Percentiles rank a stretch among this genome's conserved stretches.
Conservation (phyloP, 1,140 invertebrate genomes). For the Cydia fagiglandana region DNA sequence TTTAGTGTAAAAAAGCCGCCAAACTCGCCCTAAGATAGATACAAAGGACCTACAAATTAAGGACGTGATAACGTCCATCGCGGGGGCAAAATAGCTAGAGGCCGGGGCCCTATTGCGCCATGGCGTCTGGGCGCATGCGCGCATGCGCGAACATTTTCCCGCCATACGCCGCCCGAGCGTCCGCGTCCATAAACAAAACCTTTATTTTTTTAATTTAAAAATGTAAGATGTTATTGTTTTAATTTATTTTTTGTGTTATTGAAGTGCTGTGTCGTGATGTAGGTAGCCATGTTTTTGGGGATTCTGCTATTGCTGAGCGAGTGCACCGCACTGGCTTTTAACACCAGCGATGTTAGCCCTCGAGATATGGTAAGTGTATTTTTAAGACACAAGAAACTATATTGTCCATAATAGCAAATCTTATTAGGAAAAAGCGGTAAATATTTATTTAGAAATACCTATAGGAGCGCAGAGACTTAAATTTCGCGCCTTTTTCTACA, state of each 20-base stretch:
- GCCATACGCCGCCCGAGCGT: constrained; percentile 57
- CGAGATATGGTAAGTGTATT: constrained; percentile 58
- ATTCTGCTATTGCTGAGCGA: constrained; percentile 62
- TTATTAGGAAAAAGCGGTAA: not conserved
- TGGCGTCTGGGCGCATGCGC: constrained; percentile 56
- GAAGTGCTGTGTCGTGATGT: constrained; percentile 56
- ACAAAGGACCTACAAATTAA: not conserved
- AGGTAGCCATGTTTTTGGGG: constrained; percentile 58
- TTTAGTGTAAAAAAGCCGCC: no score
- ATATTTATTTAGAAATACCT: not conserved
- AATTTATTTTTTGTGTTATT: constrained; percentile 40
- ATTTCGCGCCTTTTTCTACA: no score
- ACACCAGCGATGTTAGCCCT: constrained; percentile 49
- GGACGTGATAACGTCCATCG: not conserved
- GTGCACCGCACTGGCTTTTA: constrained; percentile 45
- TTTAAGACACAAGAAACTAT: not conserved
- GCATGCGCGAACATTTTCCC: constrained; percentile 65
- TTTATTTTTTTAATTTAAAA: not conserved
- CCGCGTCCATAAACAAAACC: constrained; percentile 46
- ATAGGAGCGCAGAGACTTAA: no score
- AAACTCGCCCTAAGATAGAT: not conserved
- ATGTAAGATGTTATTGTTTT: constrained; percentile 8
- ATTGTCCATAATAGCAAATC: no score
- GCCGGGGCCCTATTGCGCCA: constrained; percentile 58
- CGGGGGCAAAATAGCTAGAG: constrained; percentile 31